Percentiles rank a stretch among this genome's conserved stretches.
Evolutionary conservation across 2,888 invertebrate genomes (phyloP).

Genomic region (Clusia tigrina): DNA sequence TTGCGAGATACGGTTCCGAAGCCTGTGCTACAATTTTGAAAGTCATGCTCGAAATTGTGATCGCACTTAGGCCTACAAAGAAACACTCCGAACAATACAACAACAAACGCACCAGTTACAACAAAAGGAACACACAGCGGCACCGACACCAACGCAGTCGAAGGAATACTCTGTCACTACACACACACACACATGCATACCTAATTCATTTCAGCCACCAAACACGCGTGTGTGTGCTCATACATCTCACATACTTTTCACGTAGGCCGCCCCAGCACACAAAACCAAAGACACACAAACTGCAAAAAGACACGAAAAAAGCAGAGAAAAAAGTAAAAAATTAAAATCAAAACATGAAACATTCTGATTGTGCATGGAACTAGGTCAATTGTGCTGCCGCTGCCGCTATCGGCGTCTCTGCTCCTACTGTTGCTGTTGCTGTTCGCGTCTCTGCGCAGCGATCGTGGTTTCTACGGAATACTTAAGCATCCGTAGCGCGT

Average conservation of each 20-base stretch:
- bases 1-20: no score
- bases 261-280: conserved; percentile 2
- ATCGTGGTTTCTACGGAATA: conserved; percentile 50
- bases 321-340: conserved; percentile 23
- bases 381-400: conserved; percentile 43
- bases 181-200: neutral
- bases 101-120: conserved; percentile 6
- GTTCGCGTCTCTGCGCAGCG: conserved; percentile 20
- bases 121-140: conserved; percentile 38
- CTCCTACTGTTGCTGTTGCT: conserved; percentile 10
- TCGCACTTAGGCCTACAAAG: conserved; percentile 38
- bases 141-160: conserved; percentile 43
- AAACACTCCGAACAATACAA: conserved; percentile 3
- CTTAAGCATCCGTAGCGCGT: conserved; percentile 61
- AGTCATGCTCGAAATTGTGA: conserved; percentile 51
- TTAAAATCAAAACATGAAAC: conserved; percentile 59
- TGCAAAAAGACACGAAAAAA: conserved; percentile 17
- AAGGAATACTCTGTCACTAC: conserved; percentile 7
- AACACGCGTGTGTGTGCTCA: neutral
- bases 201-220: neutral
- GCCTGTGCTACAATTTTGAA: conserved; percentile 35
- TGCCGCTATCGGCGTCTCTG: conserved; percentile 9
- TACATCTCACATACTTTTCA: no score
- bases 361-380: conserved; percentile 58
- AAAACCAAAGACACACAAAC: neutral